Base-by-base conservation (phyloP, 37 sponge, comb jelly and placozoan genomes). In the Tethya wilhelma region DNA sequence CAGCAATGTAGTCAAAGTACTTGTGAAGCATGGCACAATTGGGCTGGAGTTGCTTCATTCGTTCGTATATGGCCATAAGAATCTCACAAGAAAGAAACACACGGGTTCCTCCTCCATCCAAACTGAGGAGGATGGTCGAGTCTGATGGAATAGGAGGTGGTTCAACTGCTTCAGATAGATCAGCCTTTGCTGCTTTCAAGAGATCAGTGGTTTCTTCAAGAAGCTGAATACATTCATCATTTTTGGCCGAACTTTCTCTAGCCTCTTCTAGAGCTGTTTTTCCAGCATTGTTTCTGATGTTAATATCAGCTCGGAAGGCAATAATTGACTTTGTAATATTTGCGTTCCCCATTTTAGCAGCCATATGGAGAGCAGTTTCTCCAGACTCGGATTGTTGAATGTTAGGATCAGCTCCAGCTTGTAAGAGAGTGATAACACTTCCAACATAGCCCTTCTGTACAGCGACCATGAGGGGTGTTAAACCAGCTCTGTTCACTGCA, bases 91-190 rank as follows among this genome's bases (percentile, higher is more conserved):
- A 64, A 33, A 81, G 44, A n/a, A 90, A 56, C 1, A 77, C 82
- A 1, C 86, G 62, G 59, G 75, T 81, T 1, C 91, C 91, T 31
- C 91, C 91, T 1, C 91, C 91, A 74, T 33, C 53, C 53, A 49
- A 49, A 14, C 53, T 49, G 53, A 49, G 53, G 53, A 49, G 53
- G 14, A 49, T 19, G 29, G 73, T 42, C 6, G 64, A 59, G 20
- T 67, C 60, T 0, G 28, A 23, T 11, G 44, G 34, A 34, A 29
- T 38, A 6, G 56, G 29, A 4, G 30, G 28, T 0, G 40, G 32
- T 2, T 9, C 9, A 14, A 4, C 34, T 44, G 32, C 39, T 20
- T 37, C 43, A 4, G 45, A 49, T 11, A 38, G 28, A 4, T 77
- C 59, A 0, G 55, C 32, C 39, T 40, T 49, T 8, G 44, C 69